Percentiles rank a stretch among this genome's conserved stretches.
Evolutionary conservation across 2,113 vertebrate genomes (phyloP).

Genomic region (Pampusana beccarii): DNA sequence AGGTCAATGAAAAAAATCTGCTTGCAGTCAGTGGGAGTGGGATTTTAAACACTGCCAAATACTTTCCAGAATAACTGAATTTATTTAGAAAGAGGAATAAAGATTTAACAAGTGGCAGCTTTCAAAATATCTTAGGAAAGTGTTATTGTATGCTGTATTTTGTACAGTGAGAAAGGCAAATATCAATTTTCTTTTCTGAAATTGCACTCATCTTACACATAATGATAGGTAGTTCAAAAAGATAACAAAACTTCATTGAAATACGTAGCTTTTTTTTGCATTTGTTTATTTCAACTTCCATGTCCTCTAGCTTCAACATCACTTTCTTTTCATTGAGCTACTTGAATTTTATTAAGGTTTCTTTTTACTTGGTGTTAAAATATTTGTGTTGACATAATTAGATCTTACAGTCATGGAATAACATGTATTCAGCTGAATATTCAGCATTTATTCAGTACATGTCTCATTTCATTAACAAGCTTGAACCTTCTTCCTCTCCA

Average conservation of each 20-base stretch:
- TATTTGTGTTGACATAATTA: conserved; percentile 48
- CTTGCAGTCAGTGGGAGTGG: neutral
- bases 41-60: neutral
- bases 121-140: neutral
- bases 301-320: neutral
- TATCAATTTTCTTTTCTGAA: neutral
- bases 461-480: conserved; percentile 6
- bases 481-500: neutral
- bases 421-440: conserved; percentile 40
- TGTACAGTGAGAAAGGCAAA: neutral
- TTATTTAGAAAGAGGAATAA: neutral
- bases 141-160: neutral
- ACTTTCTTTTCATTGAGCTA: conserved; percentile 4
- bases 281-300: conserved; percentile 4
- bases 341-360: conserved; percentile 21
- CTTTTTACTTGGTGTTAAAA: conserved; percentile 42
- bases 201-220: neutral
- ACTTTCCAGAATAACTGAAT: neutral
- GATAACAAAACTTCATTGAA: neutral
- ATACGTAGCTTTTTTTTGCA: neutral
- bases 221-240: neutral
- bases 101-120: neutral
- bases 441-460: neutral
- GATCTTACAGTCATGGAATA: neutral
- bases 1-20: neutral